Evolutionary conservation across 2,113 vertebrate genomes (phyloP).

Genomic region (Antennarius striatus): DNA sequence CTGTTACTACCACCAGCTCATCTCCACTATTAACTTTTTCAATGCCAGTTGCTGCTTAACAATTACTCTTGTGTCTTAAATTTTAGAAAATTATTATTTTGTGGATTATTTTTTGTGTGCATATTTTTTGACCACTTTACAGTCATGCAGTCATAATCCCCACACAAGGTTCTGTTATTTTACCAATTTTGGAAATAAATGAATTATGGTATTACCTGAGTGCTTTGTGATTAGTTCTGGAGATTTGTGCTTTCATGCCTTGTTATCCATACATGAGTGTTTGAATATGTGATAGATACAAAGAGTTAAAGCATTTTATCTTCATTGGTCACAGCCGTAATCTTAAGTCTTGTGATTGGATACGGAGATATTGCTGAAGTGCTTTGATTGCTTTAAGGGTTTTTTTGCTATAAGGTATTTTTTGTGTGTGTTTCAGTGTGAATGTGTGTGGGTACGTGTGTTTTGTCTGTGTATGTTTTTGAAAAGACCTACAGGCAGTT

Average conservation of each 20-base stretch:
- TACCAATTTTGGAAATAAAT: slow-evolving; percentile 24
- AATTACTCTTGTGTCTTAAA: slow-evolving; percentile 32
- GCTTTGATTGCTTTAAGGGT: slow-evolving; percentile 69
- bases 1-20: slow-evolving; percentile 12
- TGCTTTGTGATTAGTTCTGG: slow-evolving; percentile 49
- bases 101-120: not conserved
- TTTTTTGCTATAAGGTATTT: slow-evolving; percentile 32
- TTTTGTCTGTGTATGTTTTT: slow-evolving; percentile 5
- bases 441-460: slow-evolving; percentile 7
- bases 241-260: slow-evolving; percentile 56
- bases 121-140: slow-evolving; percentile 16
- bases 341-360: slow-evolving; percentile 73
- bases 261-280: slow-evolving; percentile 58
- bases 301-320: slow-evolving; percentile 65
- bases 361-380: slow-evolving; percentile 68
- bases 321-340: slow-evolving; percentile 68
- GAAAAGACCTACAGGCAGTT: slow-evolving; percentile 33
- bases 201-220: slow-evolving; percentile 60
- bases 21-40: slow-evolving; percentile 29
- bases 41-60: slow-evolving; percentile 25
- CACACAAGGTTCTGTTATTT: not conserved
- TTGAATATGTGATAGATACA: slow-evolving; percentile 66
- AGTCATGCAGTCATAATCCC: slow-evolving; percentile 22
- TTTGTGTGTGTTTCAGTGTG: slow-evolving; percentile 18
- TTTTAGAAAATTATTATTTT: not conserved